Conservation (phyloP, 2,113 vertebrate genomes). For the Anas platyrhynchos region DNA sequence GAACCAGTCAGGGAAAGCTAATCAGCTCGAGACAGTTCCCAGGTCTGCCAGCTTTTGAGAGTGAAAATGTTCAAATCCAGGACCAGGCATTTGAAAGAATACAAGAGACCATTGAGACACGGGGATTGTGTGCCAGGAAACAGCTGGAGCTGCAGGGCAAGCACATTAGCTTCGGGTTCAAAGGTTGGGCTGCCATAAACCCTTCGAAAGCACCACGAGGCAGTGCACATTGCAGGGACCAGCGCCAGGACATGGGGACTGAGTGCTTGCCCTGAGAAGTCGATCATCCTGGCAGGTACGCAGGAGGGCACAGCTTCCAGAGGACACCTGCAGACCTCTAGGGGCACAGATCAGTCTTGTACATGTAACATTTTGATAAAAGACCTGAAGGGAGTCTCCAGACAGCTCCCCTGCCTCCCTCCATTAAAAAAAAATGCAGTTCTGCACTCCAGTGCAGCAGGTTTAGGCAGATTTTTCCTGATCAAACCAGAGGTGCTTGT, state of each 20-base stretch:
- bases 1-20: neutral
- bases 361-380: neutral
- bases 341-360: neutral
- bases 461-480: neutral
- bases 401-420: neutral
- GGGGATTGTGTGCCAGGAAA: neutral
- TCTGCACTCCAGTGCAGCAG: neutral
- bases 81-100: neutral
- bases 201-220: neutral
- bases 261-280: neutral
- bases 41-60: neutral
- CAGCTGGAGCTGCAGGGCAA: neutral
- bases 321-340: neutral
- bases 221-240: fast-evolving
- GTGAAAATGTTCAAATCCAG: neutral
- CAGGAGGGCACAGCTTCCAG: neutral
- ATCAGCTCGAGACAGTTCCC: neutral
- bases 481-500: neutral
- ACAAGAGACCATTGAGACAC: neutral
- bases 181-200: neutral
- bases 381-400: neutral
- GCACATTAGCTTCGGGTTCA: neutral
- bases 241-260: neutral
- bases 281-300: neutral
- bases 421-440: neutral